Conservation (phyloP, 2,113 vertebrate species). For the Mungos mungo region DNA sequence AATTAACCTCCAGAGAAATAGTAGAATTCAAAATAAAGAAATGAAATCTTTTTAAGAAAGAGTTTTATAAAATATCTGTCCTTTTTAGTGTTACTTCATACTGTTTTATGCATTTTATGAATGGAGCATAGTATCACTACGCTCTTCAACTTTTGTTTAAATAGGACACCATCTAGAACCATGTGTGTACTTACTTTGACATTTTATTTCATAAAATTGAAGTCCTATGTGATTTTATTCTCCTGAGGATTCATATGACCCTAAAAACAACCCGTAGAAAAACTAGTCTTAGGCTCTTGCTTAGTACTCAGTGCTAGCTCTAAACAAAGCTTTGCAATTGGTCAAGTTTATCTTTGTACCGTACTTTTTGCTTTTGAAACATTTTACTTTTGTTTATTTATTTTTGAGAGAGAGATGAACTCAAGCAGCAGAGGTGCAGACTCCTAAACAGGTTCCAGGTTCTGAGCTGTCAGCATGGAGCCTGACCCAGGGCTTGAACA, state of each 20-base stretch:
- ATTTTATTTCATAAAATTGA: neutral
- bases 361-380: neutral
- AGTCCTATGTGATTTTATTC: neutral
- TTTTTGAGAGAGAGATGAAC: too few species aligned
- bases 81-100: neutral
- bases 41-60: neutral
- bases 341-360: neutral
- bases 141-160: neutral
- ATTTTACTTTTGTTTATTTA: neutral
- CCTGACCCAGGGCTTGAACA: too few species aligned
- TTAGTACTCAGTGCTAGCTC: neutral
- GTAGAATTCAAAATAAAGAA: neutral
- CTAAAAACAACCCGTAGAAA: neutral
- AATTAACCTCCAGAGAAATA: neutral
- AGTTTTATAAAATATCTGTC: neutral
- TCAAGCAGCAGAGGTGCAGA: too few species aligned
- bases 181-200: neutral
- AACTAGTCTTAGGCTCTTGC: neutral
- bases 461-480: too few species aligned
- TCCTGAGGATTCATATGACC: neutral
- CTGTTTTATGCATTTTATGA: neutral
- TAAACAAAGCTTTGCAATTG: neutral
- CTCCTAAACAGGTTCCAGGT: too few species aligned
- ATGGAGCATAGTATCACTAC: neutral
- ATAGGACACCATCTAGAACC: neutral